Evolutionary conservation across 2,888 invertebrate genomes (phyloP).

Genomic region (Taenaris catops): DNA sequence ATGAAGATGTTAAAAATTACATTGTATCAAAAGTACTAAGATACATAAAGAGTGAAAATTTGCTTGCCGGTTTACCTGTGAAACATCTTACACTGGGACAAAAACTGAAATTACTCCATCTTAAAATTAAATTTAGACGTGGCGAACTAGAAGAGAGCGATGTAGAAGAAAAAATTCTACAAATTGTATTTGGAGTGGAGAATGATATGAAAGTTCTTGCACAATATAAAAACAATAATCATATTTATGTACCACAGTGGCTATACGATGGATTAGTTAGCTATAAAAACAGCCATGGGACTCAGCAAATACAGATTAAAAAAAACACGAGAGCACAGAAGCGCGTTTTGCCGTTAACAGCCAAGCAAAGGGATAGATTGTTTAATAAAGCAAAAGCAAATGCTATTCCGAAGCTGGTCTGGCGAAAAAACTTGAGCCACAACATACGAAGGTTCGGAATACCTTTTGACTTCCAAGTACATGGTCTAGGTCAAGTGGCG

Average conservation of each 20-base stretch:
- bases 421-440: conserved; percentile 30
- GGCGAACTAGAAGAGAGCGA: conserved; percentile 10
- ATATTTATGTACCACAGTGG: conserved; percentile 35
- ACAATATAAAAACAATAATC: conserved; percentile 29
- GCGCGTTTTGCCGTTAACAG: conserved; percentile 31
- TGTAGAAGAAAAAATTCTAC: conserved; percentile 19
- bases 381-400: conserved; percentile 19
- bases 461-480: conserved; percentile 47
- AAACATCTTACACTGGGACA: conserved; percentile 7
- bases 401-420: conserved; percentile 15
- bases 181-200: conserved; percentile 19
- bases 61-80: neutral
- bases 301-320: neutral
- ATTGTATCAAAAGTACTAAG: conserved; percentile 5
- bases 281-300: conserved; percentile 6
- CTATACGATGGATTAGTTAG: conserved; percentile 24
- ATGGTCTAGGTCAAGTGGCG: conserved; percentile 48
- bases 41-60: conserved; percentile 3
- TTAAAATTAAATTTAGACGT: conserved; percentile 10
- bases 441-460: conserved; percentile 33
- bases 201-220: conserved; percentile 25
- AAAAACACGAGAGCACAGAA: conserved; percentile 18
- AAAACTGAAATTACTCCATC: conserved; percentile 7
- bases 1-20: conserved; percentile 15
- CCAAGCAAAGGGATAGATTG: conserved; percentile 29